Evolutionary conservation across 2,797 vertebrate genomes (phyloP).

Genomic region (Sebastes umbrosus): DNA sequence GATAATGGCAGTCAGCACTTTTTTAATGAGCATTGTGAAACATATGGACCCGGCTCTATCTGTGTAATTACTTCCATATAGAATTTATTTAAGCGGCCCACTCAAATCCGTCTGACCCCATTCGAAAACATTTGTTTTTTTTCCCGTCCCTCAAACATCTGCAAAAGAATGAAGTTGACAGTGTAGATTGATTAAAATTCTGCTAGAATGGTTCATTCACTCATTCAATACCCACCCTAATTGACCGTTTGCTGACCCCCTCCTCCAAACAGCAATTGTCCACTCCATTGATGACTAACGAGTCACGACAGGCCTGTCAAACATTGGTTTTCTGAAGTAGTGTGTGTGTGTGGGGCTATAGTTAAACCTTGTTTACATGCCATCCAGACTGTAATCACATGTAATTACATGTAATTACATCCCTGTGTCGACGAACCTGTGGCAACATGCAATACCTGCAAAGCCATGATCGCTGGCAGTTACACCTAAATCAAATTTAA

Average conservation of each 20-base stretch:
- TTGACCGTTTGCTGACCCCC: background rate
- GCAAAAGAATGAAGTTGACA: background rate
- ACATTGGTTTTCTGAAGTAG: background rate
- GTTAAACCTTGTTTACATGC: background rate
- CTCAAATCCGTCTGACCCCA: background rate
- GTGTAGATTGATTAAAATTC: background rate
- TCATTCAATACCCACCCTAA: background rate
- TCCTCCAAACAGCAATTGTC: background rate
- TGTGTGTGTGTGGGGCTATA: background rate
- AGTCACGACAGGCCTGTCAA: background rate
- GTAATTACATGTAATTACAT: background rate
- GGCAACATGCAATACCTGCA: background rate
- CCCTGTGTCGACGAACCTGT: background rate
- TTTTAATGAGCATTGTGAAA: conserved; percentile 17
- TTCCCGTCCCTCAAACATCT: background rate
- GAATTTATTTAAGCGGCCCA: background rate
- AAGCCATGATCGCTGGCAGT: background rate
- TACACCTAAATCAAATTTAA: background rate
- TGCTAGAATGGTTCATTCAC: background rate
- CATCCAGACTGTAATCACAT: background rate
- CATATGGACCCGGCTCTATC: background rate
- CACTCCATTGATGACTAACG: background rate
- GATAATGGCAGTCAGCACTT: background rate
- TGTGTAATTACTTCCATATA: conserved; percentile 6
- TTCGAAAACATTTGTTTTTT: background rate